Conservation (phyloP, 1,140 invertebrate species). For the Microplitis demolitor region DNA sequence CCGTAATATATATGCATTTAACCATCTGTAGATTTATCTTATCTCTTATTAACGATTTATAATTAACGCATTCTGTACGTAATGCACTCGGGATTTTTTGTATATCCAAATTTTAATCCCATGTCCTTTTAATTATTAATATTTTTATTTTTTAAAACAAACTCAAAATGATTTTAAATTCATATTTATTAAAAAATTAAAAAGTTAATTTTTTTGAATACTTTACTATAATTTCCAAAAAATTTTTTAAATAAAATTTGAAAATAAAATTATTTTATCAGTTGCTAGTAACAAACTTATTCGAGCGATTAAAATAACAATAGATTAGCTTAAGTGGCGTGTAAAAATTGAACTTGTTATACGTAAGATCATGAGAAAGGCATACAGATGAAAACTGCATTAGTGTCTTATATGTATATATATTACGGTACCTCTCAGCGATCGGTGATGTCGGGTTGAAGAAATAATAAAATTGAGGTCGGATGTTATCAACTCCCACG, state of each 20-base stretch:
- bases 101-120: no score
- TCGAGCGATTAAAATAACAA: not conserved
- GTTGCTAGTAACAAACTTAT: not conserved
- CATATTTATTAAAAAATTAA: no score
- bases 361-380: not conserved
- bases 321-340: not conserved
- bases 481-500: constrained; percentile 6
- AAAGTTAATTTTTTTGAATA: no score
- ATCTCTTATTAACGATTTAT: no score
- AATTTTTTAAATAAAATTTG: no score
- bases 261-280: no score
- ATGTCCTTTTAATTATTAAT: no score
- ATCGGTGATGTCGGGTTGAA: not conserved
- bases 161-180: no score
- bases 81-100: no score
- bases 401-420: not conserved
- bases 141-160: no score
- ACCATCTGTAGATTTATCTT: not conserved
- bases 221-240: no score
- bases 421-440: not conserved
- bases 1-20: not conserved
- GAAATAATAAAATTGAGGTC: not conserved
- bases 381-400: not conserved
- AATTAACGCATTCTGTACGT: no score
- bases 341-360: not conserved